Conservation (phyloP, 2,113 vertebrate genomes). For the Elachura formosa region DNA sequence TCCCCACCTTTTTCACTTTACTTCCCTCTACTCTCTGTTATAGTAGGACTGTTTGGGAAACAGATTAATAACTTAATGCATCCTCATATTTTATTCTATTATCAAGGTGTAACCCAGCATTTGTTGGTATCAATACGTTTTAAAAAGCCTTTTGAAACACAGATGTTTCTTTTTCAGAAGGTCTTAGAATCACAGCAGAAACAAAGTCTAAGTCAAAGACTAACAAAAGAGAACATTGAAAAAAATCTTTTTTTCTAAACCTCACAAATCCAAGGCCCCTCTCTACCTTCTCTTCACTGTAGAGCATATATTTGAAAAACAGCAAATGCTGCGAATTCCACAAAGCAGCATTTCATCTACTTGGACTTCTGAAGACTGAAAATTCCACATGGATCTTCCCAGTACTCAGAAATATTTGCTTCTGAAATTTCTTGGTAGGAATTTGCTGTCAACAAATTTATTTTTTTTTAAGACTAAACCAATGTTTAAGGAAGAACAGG, state of each 20-base stretch:
- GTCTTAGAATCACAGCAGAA: not conserved
- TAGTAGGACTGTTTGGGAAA: not conserved
- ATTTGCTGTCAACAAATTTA: not conserved
- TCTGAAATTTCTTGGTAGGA: not conserved
- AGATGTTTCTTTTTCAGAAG: not conserved
- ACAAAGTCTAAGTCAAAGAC: not conserved
- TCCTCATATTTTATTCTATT: not conserved
- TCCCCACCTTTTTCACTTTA: not conserved
- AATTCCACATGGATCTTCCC: not conserved
- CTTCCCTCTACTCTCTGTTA: not conserved
- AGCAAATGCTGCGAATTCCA: not conserved
- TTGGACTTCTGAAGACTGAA: not conserved
- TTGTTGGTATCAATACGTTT: not conserved
- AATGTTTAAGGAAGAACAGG: not conserved
- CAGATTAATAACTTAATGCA: not conserved
- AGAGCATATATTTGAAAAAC: not conserved
- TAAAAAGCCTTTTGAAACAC: not conserved
- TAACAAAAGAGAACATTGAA: not conserved
- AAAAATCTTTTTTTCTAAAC: not conserved
- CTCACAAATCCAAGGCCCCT: not conserved
- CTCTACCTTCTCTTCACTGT: not conserved
- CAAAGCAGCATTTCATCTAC: not conserved
- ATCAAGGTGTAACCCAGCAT: not conserved
- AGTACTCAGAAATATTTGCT: not conserved
- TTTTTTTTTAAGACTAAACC: not conserved